Evolutionary conservation across 2,113 vertebrate genomes (phyloP), one percentile per base, ranked within the genome.

Genomic region (Geococcyx californianus): DNA sequence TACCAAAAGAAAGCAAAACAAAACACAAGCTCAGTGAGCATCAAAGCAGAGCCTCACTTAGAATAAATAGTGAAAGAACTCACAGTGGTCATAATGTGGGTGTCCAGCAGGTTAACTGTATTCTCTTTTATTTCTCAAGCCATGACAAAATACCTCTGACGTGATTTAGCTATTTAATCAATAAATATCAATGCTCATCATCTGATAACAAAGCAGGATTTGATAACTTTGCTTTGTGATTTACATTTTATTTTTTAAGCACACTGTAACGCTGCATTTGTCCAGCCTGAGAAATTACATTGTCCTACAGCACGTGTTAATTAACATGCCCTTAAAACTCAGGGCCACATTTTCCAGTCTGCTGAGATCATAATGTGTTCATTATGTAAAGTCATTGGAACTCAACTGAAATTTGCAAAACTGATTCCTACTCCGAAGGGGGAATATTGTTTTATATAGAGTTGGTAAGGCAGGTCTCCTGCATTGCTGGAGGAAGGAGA

Each of bases 181-280:
- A 55, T 67, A 76, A 26, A 20, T 23, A 11, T 67, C 67, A 24
- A 4, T 29, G 40, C 3, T 33, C 24, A 56, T 67, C 77, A 23
- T 31, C 1, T 72, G 84, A 59, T 79, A 79, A 52, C 40, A n/a
- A 31, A 34, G 28, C 67, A 67, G 72, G 18, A n/a, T 83, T 89
- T 83, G 33, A 42, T 47, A 2, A 63, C 8, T 34, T 52, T 24
- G 52, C 68, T 42, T 29, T 44, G 38, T 17, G 47, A 47, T 76
- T 66, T 42, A 6, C 7, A 2, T 51, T 16, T n/a, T 19, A 3
- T 40, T 60, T 55, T 60, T 51, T 29, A 19, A 56, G 77, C 59
- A 23, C 18, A 0, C 10, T 5, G 12, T 17, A 17, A 25, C 1
- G 19, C 45, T 74, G 69, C 5, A 0, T 78, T 56, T 33, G 40